Conservation (phyloP, 2,888 invertebrate species). For the Diachrysia chrysitis region DNA sequence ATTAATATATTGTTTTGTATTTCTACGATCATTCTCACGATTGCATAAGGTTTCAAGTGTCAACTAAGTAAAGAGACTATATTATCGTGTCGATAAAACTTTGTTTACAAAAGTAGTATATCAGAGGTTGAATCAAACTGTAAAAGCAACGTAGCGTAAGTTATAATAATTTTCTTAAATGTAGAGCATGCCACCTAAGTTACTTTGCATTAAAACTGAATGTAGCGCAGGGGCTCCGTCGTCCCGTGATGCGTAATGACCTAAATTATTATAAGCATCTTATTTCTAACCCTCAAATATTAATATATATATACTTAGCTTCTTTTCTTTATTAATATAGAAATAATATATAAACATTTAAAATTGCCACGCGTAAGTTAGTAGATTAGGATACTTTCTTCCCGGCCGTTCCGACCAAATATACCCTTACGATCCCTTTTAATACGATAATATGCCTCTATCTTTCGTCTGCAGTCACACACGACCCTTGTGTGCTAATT, state of each 20-base stretch:
- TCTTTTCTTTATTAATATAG: background rate
- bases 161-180: conserved; percentile 43
- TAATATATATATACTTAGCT: background rate
- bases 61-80: conserved; percentile 44
- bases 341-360: conserved; percentile 28
- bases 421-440: conserved; percentile 83
- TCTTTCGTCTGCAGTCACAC: conserved; percentile 88
- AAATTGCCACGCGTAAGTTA: conserved; percentile 50
- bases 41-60: conserved; percentile 43
- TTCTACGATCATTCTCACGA: conserved; percentile 44
- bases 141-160: conserved; percentile 36
- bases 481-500: conserved; percentile 89
- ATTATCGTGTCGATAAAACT: conserved; percentile 45
- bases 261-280: conserved; percentile 6
- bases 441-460: conserved; percentile 87
- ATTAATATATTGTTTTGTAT: conserved; percentile 43
- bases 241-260: background rate
- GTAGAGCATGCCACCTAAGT: conserved; percentile 33
- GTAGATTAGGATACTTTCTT: conserved; percentile 59
- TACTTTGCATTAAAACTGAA: conserved; percentile 33
- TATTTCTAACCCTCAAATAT: conserved; percentile 18
- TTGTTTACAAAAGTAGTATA: conserved; percentile 46
- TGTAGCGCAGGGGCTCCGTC: conserved; percentile 11
- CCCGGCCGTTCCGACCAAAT: conserved; percentile 61
- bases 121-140: conserved; percentile 34